Base-by-base conservation (phyloP, 2,888 invertebrate species). In the Meganola albula region DNA sequence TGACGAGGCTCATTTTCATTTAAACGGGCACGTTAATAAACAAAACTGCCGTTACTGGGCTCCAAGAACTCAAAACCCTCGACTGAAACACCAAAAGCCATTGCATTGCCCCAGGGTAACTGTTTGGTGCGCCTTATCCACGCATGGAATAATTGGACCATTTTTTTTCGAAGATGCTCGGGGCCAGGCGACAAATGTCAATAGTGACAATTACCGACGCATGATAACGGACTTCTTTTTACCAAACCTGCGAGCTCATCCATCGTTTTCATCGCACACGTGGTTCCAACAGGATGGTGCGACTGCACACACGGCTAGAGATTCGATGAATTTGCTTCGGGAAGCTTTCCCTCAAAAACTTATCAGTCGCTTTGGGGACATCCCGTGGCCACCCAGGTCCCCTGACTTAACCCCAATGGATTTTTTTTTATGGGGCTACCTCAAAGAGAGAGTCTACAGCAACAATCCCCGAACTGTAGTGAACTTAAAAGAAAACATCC, bases 111-210 rank as follows among this genome's bases (percentile, higher is more conserved):
- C 42, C 20, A 53, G 31, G 31, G 44, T 47, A 30, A 51, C 51
- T 14, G 47, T 50, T 45, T 47, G 47, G 44, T 42, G 40, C 10
- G 48, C 50, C 8, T 44, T 55, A 31, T 52, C 48, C 26, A 30
- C 36, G 26, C 31, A 31, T 18, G 41, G 31, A 11, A 47, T 44
- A 30, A 41, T 44, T 30, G 40, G 39, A 31, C 39, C 28, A 7
- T 39, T 33, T 46, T 49, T 44, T 25, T n/a, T n/a, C n/a, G 32
- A 44, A 44, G 42, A 51, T 45, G 12, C 33, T n/a, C 36, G 29
- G 5, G 32, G 28, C 16, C 48, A 38, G n/a, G 39, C 43, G 12
- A 39, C 26, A 4, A 34, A 33, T 42, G 45, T 48, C 9, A 31
- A 34, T 14, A 12, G 40, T 31, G 42, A 40, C 2, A 27, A 34